These are phyloP conservation scores for Belgica antarctica DNA, from an alignment of 2,888 invertebrate species.

Conservation along the genomic window DNA sequence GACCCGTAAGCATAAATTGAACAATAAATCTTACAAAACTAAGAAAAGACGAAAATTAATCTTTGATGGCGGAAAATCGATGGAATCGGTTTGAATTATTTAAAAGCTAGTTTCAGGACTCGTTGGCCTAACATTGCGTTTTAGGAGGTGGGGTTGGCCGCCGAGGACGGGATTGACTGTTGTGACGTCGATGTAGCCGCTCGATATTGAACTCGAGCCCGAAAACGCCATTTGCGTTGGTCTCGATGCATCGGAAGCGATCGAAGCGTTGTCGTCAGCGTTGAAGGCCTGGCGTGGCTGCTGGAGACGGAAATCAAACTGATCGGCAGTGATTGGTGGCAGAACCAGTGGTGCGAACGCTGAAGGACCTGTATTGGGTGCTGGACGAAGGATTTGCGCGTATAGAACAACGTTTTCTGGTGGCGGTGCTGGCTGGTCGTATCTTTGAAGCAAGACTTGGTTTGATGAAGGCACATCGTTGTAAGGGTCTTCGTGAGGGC, in stretches of 20 bases:
- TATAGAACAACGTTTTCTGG: background rate
- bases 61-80: no score
- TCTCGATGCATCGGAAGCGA: background rate
- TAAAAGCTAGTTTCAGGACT: constrained; percentile 42
- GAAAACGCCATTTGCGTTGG: background rate
- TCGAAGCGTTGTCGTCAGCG: background rate
- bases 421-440: background rate
- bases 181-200: constrained; percentile 21
- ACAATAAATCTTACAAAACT: background rate
- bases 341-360: no score
- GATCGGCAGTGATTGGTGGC: background rate
- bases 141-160: background rate
- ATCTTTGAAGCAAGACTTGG: background rate
- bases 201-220: background rate
- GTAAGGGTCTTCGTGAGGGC: background rate
- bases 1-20: background rate
- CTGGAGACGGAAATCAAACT: constrained; percentile 42
- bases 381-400: constrained; percentile 13
- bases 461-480: background rate
- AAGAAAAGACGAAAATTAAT: background rate
- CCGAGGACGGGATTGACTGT: background rate
- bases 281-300: background rate
- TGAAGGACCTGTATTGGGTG: no score
- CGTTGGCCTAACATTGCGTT: background rate
- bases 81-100: no score